Percentiles rank a stretch among this genome's conserved stretches.
Evolutionary conservation across 2,888 invertebrate genomes (phyloP).

Genomic region (Pheosia gnoma): DNA sequence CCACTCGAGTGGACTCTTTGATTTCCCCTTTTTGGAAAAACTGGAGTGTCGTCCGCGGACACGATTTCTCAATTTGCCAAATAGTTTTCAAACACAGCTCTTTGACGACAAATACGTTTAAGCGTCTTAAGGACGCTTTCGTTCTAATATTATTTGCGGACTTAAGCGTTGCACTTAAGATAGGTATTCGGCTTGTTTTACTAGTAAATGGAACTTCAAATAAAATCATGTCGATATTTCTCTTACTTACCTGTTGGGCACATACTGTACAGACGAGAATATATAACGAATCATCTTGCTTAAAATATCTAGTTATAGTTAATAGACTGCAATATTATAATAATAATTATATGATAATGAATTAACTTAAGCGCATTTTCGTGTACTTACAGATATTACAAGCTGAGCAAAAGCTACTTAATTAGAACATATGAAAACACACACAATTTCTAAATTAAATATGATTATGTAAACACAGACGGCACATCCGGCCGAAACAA

Average conservation of each 20-base stretch:
- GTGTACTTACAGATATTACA: too few relatives aligned
- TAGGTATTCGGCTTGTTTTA: neutral
- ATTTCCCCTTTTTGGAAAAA: constrained; percentile 63
- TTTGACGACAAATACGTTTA: constrained; percentile 31
- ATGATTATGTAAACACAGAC: neutral
- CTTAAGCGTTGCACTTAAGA: neutral
- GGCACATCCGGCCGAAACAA: constrained; percentile 1
- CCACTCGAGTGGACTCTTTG: constrained; percentile 58
- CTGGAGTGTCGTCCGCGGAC: constrained; percentile 58
- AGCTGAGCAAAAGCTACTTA: too few relatives aligned
- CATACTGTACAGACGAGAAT: too few relatives aligned
- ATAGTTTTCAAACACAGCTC: constrained; percentile 58
- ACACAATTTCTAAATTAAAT: neutral
- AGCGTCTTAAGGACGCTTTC: constrained; percentile 9
- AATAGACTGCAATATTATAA: too few relatives aligned
- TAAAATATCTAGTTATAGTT: too few relatives aligned
- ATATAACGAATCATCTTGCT: too few relatives aligned
- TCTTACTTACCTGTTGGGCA: too few relatives aligned
- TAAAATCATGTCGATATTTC: neutral
- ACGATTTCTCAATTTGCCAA: constrained; percentile 74
- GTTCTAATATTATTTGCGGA: constrained; percentile 5
- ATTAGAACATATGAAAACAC: too few relatives aligned
- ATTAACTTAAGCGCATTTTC: too few relatives aligned
- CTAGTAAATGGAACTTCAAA: neutral
- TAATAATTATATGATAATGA: too few relatives aligned